These are phyloP conservation scores for Vesta saturnalis DNA, from an alignment of 2,888 invertebrate genomes.

Conservation along the genomic window DNA sequence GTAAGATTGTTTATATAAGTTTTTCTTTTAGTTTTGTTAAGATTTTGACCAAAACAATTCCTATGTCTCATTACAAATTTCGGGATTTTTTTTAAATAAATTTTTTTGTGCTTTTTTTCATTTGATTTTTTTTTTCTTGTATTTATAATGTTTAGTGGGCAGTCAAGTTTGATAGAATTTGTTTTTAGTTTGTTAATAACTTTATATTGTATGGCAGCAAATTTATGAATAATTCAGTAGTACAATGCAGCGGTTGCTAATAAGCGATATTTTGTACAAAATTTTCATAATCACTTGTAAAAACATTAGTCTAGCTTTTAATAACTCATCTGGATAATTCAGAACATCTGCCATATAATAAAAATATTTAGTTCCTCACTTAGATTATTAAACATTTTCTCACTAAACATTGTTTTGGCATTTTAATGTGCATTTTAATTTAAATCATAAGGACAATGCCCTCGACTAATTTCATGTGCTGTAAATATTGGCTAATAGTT, in stretches of 20 bases:
- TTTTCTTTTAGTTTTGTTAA: conserved; percentile 37
- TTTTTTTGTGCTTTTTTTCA: conserved; percentile 15
- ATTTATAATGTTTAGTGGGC: conserved; percentile 13
- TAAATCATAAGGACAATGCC: conserved; percentile 16
- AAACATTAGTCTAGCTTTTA: not conserved
- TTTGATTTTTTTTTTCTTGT: conserved; percentile 9
- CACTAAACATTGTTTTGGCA: conserved; percentile 16
- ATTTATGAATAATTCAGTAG: not conserved
- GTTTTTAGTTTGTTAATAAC: conserved; percentile 10
- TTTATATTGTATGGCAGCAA: conserved; percentile 18
- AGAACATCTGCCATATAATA: conserved; percentile 6
- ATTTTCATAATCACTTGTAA: not conserved
- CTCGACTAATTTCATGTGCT: conserved; percentile 20
- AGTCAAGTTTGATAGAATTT: conserved; percentile 1
- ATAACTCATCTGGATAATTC: conserved; percentile 6
- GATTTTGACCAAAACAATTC: conserved; percentile 31
- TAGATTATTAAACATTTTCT: not conserved
- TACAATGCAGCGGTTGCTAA: not conserved
- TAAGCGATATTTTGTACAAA: conserved; percentile 9
- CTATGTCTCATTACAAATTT: not conserved
- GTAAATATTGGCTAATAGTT: conserved; percentile 20
- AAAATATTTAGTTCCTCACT: conserved; percentile 8
- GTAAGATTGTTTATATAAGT: conserved; percentile 36
- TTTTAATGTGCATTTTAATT: conserved; percentile 17
- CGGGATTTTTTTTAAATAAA: conserved; percentile 5